Base-by-base conservation (phyloP, 2,797 vertebrate species). In the Propithecus deckenii region DNA sequence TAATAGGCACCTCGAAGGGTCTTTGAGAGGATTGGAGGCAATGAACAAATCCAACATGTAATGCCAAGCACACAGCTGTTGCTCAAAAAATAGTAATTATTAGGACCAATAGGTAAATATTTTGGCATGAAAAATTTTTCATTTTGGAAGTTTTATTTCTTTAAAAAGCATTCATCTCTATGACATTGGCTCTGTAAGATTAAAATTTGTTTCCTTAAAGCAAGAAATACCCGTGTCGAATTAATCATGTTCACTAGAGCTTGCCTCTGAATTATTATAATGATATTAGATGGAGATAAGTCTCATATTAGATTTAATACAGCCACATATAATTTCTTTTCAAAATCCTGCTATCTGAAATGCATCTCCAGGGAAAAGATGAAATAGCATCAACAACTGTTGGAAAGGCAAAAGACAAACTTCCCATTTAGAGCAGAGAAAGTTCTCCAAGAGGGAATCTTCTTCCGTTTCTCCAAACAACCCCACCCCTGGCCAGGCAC, bases 321-420 rank as follows among this genome's bases (percentile, higher is more conserved):
- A 25, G 91, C 81, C 83, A 50, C 28, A 59, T 25, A 41, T 25
- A 63, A 93, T 81, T 85, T 95, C 59, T 88, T 88, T 85, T 61
- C 72, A 71, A 94, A 93, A 88, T 89, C 81, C 61, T 46, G 65
- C 41, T 76, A 43, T 78, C 90, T 86, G 83, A 95, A 88, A 57
- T 63, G 65, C 61, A 91, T 69, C 80, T 72, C 75, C 38, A 65
- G 90, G 67, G 15, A 67, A 72, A 81, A 76, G 48, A 89, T 41
- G 38, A 78, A 76, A 57, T 12, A 13, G 9, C 59, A 43, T 20
- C 87, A 48, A 12, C 57, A 75, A 8, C n/a, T 75, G 46, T 1
- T 35, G 30, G 52, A 46, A n/a, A 4, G 17, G 57, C n/a, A 95
- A 46, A 76, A 46, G 80, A 85, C 4, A n/a, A 78, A 35, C 32